A percentile compares a stretch with the other conserved stretches of the same genome.
Conservation (phyloP, 2,888 invertebrate species). For the Sesia apiformis region DNA sequence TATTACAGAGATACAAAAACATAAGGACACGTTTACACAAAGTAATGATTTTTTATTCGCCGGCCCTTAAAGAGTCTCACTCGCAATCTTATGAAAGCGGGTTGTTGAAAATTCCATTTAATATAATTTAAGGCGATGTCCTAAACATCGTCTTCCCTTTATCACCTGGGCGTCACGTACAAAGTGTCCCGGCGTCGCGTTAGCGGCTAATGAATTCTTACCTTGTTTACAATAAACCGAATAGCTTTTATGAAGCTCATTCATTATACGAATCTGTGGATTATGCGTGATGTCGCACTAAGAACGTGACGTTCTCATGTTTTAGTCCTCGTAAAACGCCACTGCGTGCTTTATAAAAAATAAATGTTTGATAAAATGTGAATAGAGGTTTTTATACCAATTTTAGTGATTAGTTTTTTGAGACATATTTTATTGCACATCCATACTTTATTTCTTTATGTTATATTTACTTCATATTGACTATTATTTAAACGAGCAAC, state of each 20-base stretch:
- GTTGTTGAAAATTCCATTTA: slow-evolving; percentile 26
- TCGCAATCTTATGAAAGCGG: slow-evolving; percentile 6
- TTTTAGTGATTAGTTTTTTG: slow-evolving; percentile 7
- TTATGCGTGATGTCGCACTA: slow-evolving; percentile 49
- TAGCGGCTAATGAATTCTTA: slow-evolving; percentile 54
- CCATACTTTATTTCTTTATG: no score
- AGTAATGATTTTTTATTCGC: no score
- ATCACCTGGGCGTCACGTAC: slow-evolving; percentile 58
- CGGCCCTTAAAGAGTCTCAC: neutral
- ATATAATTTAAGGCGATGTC: slow-evolving; percentile 42
- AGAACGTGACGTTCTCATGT: slow-evolving; percentile 41
- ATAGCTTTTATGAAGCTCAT: slow-evolving; percentile 55
- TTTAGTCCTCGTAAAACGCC: neutral
- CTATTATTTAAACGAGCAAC: no score
- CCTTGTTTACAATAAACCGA: slow-evolving; percentile 62
- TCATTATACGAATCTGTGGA: slow-evolving; percentile 49
- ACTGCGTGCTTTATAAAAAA: neutral
- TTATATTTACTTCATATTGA: no score
- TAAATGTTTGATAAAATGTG: slow-evolving; percentile 5
- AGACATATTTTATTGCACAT: slow-evolving; percentile 6
- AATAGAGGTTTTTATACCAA: slow-evolving; percentile 3
- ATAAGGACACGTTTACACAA: no score
- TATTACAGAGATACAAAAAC: no score
- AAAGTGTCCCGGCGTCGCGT: slow-evolving; percentile 27
- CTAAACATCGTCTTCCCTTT: slow-evolving; percentile 28